Base-by-base conservation (phyloP, 2,888 invertebrate species). In the Cheilosia pagana region DNA sequence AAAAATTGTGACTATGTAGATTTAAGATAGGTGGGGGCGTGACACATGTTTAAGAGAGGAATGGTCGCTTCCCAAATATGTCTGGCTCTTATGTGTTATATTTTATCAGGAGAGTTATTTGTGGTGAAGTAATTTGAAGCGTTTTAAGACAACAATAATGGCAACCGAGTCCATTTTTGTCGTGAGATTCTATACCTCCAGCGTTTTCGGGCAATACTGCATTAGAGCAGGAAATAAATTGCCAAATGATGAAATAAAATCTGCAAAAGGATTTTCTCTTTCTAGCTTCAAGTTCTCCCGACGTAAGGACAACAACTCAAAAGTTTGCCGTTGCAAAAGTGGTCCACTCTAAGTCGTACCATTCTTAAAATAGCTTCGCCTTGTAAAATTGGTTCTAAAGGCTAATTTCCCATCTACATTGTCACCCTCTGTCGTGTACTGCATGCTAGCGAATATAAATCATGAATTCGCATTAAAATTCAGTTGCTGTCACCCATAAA, bases 391-490 rank as follows among this genome's bases (percentile, higher is more conserved):
- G 6, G 5, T n/a, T 41, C 7, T 43, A 7, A 16, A 8, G 8
- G 0, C 2, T 19, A 16, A 8, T 19, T 28, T 28, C 8, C 1
- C 16, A 16, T 7, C 16, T 6, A 2, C 43, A 7, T 21, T 6
- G 16, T 2, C 4, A n/a, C 14, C 23, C 3, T 39, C 39, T 21
- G 1, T 25, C 48, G 8, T 35, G 5, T 1, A 12, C 25, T 3
- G 4, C n/a, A 1, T 19, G 6, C 16, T 28, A 7, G 28, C 19
- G 12, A n/a, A 21, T 10, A 8, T 57, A 59, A 60, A 71, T 41
- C 50, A 71, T 39, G 71, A 48, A 25, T 68, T 55, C 35, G 23
- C 48, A 55, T 55, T 55, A 21, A 31, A 68, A 68, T 55, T 50
- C 21, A 21, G 35, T 35, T 35, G 35, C 12, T 35, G 35, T 21